These are phyloP conservation scores for Drosophila parabipectinata DNA, from an alignment of 1,140 invertebrate genomes.

Conservation along the genomic window DNA sequence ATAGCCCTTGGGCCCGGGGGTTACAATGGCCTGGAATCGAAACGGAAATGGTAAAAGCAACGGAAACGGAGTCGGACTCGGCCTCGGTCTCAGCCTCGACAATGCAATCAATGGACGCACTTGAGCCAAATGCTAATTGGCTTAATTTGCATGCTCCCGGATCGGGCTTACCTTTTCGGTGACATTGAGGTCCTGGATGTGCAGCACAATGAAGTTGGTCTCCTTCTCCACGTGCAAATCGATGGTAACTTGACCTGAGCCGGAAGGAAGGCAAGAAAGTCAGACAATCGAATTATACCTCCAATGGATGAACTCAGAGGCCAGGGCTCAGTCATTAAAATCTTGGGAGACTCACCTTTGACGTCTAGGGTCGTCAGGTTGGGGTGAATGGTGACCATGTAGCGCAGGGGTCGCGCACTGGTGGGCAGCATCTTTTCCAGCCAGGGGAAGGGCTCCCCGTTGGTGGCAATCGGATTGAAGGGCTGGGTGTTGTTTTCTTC, in stretches of 20 bases:
- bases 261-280: constrained; percentile 10
- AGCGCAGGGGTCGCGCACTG: constrained; percentile 91
- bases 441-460: constrained; percentile 95
- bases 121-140: constrained; percentile 41
- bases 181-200: constrained; percentile 95
- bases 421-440: constrained; percentile 92
- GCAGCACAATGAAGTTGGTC: constrained; percentile 95
- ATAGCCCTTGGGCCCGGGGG: constrained; percentile 88
- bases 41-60: constrained; percentile 5
- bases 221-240: constrained; percentile 93
- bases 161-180: constrained; percentile 88
- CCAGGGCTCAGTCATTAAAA: background rate
- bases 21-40: constrained; percentile 87
- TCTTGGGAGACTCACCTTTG: constrained; percentile 86
- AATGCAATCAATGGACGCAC: constrained; percentile 48
- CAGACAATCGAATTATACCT: constrained; percentile 50
- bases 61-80: background rate
- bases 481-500: constrained; percentile 86
- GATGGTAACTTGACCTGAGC: constrained; percentile 92
- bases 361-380: constrained; percentile 95
- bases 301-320: constrained; percentile 3
- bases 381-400: constrained; percentile 96
- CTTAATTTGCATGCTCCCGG: constrained; percentile 31
- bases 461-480: constrained; percentile 89
- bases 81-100: too few relatives aligned